Evolutionary conservation across 2,797 vertebrate genomes (phyloP).

Genomic region (Cynopterus sphinx): DNA sequence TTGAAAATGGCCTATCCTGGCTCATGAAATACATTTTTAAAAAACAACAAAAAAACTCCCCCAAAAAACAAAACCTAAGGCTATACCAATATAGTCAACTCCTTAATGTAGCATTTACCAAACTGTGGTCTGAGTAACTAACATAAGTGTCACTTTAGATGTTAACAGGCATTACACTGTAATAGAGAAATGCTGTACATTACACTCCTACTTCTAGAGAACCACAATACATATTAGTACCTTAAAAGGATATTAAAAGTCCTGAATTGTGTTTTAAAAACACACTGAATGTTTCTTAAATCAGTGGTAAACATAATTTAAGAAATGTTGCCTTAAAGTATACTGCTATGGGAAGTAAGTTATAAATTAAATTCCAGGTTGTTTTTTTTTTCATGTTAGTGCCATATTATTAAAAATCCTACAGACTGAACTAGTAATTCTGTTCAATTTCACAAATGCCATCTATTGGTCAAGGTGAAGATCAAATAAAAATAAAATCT

Average conservation of each 20-base stretch:
- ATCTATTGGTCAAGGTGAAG: neutral
- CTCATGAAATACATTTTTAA: neutral
- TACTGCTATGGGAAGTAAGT: neutral
- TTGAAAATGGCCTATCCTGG: neutral
- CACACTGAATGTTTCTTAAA: neutral
- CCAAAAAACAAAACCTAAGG: neutral
- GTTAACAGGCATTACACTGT: neutral
- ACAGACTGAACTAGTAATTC: conserved; percentile 1
- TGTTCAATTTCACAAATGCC: neutral
- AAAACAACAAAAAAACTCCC: neutral
- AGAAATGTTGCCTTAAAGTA: conserved; percentile 30
- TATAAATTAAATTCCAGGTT: neutral
- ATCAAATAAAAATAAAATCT: neutral
- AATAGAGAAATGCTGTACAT: neutral
- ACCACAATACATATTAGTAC: neutral
- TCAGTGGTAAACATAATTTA: neutral
- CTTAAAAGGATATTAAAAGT: neutral
- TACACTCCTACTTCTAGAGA: neutral
- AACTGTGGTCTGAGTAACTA: neutral
- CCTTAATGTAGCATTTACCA: neutral
- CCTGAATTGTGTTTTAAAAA: conserved; percentile 21
- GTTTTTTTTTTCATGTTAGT: conserved; percentile 3
- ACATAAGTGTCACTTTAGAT: neutral
- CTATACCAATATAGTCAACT: neutral
- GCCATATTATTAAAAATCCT: neutral